These are phyloP conservation scores for Clarias laeviceps DNA, from an alignment of 2,797 vertebrate genomes.

Conservation along the genomic window DNA sequence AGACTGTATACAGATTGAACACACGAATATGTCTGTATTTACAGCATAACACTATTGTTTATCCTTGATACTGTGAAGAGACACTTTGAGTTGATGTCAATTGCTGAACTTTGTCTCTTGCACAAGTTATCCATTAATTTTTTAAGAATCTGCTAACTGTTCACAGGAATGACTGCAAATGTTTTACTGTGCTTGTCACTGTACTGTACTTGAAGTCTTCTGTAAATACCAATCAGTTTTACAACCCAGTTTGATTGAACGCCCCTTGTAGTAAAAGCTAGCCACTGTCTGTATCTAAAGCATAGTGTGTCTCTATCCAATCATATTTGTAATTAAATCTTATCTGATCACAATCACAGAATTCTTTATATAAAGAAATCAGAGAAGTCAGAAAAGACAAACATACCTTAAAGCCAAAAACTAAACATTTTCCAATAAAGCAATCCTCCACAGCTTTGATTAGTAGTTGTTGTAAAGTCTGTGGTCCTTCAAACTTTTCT, in stretches of 20 bases:
- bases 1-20: background rate
- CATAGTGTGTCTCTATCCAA: too few relatives aligned
- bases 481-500: slow-evolving; percentile 62
- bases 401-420: slow-evolving; percentile 91
- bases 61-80: background rate
- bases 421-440: slow-evolving; percentile 87
- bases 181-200: too few relatives aligned
- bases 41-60: background rate
- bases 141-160: too few relatives aligned
- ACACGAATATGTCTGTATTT: background rate
- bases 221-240: too few relatives aligned
- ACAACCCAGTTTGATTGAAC: too few relatives aligned
- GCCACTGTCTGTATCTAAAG: too few relatives aligned
- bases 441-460: slow-evolving; percentile 84
- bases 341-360: background rate
- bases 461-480: slow-evolving; percentile 67
- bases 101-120: background rate
- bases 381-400: background rate
- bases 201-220: too few relatives aligned
- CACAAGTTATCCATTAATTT: too few relatives aligned
- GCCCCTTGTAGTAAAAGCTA: too few relatives aligned
- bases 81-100: background rate
- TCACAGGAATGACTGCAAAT: too few relatives aligned
- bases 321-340: background rate
- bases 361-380: background rate